phyloP scores from a whole-genome alignment of 2,888 invertebrate genomes.

The Pecten maximus region DNA sequence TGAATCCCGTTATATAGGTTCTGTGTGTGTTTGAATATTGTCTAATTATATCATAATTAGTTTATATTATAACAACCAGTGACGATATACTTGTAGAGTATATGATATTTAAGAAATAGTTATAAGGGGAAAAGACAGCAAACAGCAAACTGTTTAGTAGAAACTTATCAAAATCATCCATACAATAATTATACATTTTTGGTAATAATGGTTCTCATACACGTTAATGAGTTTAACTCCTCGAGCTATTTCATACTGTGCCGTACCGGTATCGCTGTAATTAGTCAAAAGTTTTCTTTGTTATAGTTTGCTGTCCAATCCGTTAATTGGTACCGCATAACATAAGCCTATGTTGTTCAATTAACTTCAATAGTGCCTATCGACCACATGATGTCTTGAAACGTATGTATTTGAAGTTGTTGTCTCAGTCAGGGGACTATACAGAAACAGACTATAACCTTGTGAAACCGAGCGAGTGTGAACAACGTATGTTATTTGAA shows the following conservation, averaged over 20 bases:
- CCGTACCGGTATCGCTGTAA: too few relatives aligned
- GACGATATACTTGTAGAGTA: too few relatives aligned
- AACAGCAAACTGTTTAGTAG: too few relatives aligned
- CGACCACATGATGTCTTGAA: neutral
- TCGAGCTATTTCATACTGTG: too few relatives aligned
- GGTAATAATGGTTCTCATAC: neutral
- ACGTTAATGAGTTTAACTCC: neutral
- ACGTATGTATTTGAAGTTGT: neutral
- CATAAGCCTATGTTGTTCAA: neutral
- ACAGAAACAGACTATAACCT: neutral
- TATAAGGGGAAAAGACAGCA: too few relatives aligned
- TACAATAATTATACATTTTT: neutral
- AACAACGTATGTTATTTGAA: slow-evolving; percentile 20
- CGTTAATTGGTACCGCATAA: neutral
- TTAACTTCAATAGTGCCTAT: neutral
- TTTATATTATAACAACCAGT: too few relatives aligned
- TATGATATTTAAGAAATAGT: too few relatives aligned
- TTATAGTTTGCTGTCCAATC: neutral
- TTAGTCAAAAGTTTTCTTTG: neutral
- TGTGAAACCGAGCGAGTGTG: neutral
- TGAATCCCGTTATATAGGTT: too few relatives aligned
- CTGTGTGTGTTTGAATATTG: too few relatives aligned
- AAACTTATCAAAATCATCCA: too few relatives aligned
- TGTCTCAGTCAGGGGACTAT: neutral
- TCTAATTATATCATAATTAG: too few relatives aligned